A percentile compares a stretch with the other conserved stretches of the same genome.
Evolutionary conservation across 23 tunicate species (phyloP).

Genomic region (Diplosoma virens): DNA sequence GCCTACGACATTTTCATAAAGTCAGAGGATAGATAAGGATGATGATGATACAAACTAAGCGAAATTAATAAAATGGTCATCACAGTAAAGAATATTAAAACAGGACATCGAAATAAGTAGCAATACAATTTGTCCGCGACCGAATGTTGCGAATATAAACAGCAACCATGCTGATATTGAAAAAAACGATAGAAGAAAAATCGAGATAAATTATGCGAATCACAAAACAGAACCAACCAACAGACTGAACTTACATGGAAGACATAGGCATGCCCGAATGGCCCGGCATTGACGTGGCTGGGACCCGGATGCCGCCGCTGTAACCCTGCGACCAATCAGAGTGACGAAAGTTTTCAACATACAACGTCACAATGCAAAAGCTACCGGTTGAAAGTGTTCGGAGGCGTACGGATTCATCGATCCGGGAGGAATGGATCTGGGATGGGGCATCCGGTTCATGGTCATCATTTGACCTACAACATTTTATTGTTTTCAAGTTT

Average conservation of each 20-base stretch:
- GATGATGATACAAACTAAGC: no score
- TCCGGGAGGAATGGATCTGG: slow-evolving; percentile 59
- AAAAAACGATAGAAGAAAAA: no score
- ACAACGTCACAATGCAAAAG: background rate
- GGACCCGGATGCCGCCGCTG: slow-evolving; percentile 56
- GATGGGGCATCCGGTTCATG: slow-evolving; percentile 70
- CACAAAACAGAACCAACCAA: background rate
- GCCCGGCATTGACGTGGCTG: slow-evolving; percentile 61
- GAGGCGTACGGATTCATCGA: slow-evolving; percentile 73
- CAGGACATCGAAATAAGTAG: no score
- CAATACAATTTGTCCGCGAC: no score
- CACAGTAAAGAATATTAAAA: no score
- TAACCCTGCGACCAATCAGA: background rate
- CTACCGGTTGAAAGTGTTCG: slow-evolving; percentile 79
- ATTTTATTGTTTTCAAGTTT: background rate
- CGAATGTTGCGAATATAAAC: no score
- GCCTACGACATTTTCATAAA: no score
- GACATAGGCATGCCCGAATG: slow-evolving; percentile 52
- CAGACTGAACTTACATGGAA: slow-evolving; percentile 41
- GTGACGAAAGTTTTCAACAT: background rate
- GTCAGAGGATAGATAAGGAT: no score
- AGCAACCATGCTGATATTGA: no score
- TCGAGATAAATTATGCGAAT: no score
- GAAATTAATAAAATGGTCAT: no score
- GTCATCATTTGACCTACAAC: slow-evolving; percentile 61